Conservation (phyloP, 2,888 invertebrate species). For the Serrognathus titanus region DNA sequence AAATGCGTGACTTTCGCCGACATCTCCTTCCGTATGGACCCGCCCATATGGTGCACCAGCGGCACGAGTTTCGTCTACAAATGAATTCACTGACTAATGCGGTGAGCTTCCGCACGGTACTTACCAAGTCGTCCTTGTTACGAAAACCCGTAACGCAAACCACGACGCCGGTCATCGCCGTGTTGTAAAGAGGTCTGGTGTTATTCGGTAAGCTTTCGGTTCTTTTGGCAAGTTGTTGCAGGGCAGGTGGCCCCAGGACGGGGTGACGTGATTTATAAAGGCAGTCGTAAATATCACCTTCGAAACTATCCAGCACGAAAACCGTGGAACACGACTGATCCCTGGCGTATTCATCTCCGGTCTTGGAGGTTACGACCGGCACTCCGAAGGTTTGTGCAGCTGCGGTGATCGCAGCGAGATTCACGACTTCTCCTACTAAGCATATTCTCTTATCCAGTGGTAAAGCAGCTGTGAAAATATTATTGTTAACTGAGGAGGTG, state of each 20-base stretch:
- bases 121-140: slow-evolving; percentile 85
- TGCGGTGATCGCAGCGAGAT: slow-evolving; percentile 53
- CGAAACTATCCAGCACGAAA: slow-evolving; percentile 72
- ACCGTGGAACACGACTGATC: slow-evolving; percentile 61
- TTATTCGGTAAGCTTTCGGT: slow-evolving; percentile 69
- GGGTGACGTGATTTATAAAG: slow-evolving; percentile 65
- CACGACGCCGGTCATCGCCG: slow-evolving; percentile 83
- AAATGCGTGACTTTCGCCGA: slow-evolving; percentile 87
- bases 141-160: slow-evolving; percentile 92
- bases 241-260: slow-evolving; percentile 77
- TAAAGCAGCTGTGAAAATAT: slow-evolving; percentile 36
- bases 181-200: slow-evolving; percentile 79
- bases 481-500: not conserved
- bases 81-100: slow-evolving; percentile 1
- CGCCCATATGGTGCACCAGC: slow-evolving; percentile 94
- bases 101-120: slow-evolving; percentile 41
- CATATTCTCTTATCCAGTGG: slow-evolving; percentile 60
- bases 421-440: slow-evolving; percentile 57
- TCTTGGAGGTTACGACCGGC: slow-evolving; percentile 61
- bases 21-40: slow-evolving; percentile 90
- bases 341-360: slow-evolving; percentile 58
- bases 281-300: slow-evolving; percentile 66
- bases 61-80: slow-evolving; percentile 79
- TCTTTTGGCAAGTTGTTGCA: slow-evolving; percentile 70
- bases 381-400: slow-evolving; percentile 62